Conservation (phyloP, 64 coral and sea anemone species). For the Stichodactyla mertensii region DNA sequence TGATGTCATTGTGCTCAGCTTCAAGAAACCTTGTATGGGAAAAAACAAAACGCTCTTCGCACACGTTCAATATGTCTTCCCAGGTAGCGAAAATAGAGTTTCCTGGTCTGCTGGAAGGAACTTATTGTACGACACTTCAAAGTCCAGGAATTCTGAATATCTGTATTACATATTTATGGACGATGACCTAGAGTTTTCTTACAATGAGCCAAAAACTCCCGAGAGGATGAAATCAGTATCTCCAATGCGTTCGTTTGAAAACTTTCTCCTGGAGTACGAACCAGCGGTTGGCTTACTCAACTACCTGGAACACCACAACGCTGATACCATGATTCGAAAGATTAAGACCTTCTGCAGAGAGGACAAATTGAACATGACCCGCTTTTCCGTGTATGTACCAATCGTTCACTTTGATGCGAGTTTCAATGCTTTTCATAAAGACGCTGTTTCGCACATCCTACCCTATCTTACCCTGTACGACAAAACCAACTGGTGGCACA, state of each 20-base stretch:
- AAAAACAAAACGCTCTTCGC: not conserved
- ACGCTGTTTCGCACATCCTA: constrained; percentile 27
- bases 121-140: constrained; percentile 2
- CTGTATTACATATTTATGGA: constrained; percentile 50
- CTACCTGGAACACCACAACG: constrained; percentile 33
- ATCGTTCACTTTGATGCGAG: constrained; percentile 56
- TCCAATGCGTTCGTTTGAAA: constrained; percentile 46
- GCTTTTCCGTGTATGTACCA: not conserved
- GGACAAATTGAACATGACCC: not conserved
- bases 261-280: constrained; percentile 19
- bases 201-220: not conserved
- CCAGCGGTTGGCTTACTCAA: constrained; percentile 41
- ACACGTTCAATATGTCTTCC: constrained; percentile 13
- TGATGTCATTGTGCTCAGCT: constrained; percentile 25
- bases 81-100: not conserved
- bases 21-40: not conserved
- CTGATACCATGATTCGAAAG: constrained; percentile 25
- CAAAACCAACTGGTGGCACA: constrained; percentile 45
- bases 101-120: constrained; percentile 55
- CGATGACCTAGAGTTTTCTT: constrained; percentile 38
- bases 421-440: constrained; percentile 51
- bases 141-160: constrained; percentile 6
- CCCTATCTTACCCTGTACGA: constrained; percentile 46
- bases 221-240: not conserved
- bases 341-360: constrained; percentile 23